phyloP scores from a whole-genome alignment of 2,113 vertebrate genomes.

The Accipiter virgatus region DNA sequence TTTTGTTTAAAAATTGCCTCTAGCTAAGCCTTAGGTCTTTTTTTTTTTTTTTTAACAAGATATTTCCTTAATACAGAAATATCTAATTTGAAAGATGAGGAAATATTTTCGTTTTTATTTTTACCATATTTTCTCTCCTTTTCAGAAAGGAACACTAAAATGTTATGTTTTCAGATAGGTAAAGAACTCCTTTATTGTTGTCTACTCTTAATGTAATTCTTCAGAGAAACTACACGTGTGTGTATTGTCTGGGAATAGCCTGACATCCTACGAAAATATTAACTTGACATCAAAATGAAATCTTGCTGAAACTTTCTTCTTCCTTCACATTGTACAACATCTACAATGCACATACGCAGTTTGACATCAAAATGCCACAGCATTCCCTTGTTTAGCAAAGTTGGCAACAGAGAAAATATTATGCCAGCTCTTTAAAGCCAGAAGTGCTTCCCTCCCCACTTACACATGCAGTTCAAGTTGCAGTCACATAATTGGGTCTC shows the following conservation, averaged over 20 bases:
- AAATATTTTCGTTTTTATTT: neutral
- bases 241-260: neutral
- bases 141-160: neutral
- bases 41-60: no score
- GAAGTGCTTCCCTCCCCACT: neutral
- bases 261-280: neutral
- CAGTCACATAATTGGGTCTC: constrained; percentile 29
- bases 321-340: neutral
- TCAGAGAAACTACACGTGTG: neutral
- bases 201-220: neutral
- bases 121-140: neutral
- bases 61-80: neutral
- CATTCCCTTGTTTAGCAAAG: neutral
- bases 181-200: neutral
- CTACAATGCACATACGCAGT: neutral
- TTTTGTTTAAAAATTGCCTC: neutral
- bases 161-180: neutral
- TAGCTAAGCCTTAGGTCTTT: neutral
- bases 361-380: neutral
- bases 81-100: neutral
- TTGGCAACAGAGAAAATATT: neutral
- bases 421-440: neutral
- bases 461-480: constrained; percentile 29
- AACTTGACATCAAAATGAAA: neutral
- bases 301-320: neutral